phyloP scores from a whole-genome alignment of 2,113 vertebrate genomes.

The Trogon melanurus region DNA sequence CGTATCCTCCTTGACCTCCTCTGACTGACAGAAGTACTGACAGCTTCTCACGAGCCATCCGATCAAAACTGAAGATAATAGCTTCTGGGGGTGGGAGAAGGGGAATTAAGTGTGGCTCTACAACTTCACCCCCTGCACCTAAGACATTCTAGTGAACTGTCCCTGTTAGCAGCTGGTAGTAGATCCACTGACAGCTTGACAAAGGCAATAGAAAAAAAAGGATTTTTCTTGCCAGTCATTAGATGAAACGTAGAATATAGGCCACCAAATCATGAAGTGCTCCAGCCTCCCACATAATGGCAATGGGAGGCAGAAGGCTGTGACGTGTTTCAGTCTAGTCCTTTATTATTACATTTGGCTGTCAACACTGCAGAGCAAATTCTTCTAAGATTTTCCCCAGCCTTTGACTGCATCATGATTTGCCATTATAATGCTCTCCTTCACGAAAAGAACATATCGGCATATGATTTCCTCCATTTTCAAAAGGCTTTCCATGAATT shows the following conservation, averaged over 20 bases:
- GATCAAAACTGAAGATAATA: background rate
- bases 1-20: background rate
- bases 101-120: background rate
- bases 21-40: background rate
- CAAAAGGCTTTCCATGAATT: background rate
- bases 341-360: background rate
- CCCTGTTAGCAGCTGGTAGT: background rate
- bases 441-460: background rate
- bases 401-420: background rate
- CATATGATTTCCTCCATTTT: background rate
- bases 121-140: background rate
- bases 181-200: background rate
- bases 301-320: background rate
- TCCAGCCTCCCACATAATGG: background rate
- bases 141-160: background rate
- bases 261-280: background rate
- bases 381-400: background rate
- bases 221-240: background rate
- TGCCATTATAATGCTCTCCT: background rate
- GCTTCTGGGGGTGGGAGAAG: background rate
- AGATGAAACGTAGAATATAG: background rate
- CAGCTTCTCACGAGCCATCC: slow-evolving; percentile 7
- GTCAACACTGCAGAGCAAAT: background rate
- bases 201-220: background rate
- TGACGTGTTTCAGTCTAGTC: background rate